A percentile compares a stretch with the other conserved stretches of the same genome.
Conservation (phyloP, 2,888 invertebrate genomes). For the Hoplodrina blanda region DNA sequence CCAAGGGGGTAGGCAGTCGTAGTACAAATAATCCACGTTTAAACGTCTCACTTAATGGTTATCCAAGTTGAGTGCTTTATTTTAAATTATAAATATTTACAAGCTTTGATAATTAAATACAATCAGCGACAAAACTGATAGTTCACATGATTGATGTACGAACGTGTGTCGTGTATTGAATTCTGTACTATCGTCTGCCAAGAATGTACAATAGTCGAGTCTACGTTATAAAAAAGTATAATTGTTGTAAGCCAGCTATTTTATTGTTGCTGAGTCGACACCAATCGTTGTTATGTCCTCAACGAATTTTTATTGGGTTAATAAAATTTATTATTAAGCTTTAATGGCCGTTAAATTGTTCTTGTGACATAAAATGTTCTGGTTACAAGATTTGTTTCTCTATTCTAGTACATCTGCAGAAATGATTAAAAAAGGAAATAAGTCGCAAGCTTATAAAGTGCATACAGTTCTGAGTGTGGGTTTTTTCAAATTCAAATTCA, state of each 20-base stretch:
- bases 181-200: slow-evolving; percentile 72
- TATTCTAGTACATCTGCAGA: background rate
- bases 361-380: background rate
- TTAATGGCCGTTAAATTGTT: slow-evolving; percentile 2
- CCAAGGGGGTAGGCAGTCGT: no score
- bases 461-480: no score
- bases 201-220: slow-evolving; percentile 77
- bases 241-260: slow-evolving; percentile 46
- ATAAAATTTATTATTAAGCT: slow-evolving; percentile 39
- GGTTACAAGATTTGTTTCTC: background rate
- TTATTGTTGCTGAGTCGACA: slow-evolving; percentile 56
- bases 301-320: slow-evolving; percentile 48
- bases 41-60: no score
- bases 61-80: no score
- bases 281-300: slow-evolving; percentile 52
- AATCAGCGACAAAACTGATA: slow-evolving; percentile 47
- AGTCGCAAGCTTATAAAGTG: no score
- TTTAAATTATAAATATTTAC: no score
- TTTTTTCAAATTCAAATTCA: no score
- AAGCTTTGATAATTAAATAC: slow-evolving; percentile 8
- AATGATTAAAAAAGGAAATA: background rate
- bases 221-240: slow-evolving; percentile 69
- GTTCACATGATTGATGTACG: slow-evolving; percentile 60
- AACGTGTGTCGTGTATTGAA: slow-evolving; percentile 62
- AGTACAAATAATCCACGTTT: no score